Evolutionary conservation across 2,113 vertebrate genomes (phyloP).

Genomic region (Tretioscincus oriximinensis): DNA sequence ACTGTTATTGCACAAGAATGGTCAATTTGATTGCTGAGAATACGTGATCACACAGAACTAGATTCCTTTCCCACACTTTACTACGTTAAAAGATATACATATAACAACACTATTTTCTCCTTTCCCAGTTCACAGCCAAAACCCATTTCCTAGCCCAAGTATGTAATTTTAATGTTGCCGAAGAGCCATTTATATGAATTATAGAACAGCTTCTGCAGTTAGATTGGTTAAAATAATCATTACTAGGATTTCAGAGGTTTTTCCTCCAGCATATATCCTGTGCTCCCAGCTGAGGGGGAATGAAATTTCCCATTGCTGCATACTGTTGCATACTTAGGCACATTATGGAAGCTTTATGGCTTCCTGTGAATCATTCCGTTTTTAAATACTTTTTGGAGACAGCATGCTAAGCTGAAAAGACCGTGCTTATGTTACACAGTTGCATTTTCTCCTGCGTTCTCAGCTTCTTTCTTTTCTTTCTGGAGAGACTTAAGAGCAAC

Average conservation of each 20-base stretch:
- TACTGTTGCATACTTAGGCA: background rate
- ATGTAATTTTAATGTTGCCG: constrained; percentile 1
- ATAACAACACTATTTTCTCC: too few relatives aligned
- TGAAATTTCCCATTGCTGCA: background rate
- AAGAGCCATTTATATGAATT: constrained; percentile 5
- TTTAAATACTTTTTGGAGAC: background rate
- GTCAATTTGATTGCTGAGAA: background rate
- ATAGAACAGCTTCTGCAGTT: constrained; percentile 12
- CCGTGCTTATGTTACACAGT: background rate
- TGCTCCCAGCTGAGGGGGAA: background rate
- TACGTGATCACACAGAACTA: background rate
- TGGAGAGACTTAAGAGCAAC: background rate
- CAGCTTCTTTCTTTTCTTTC: background rate
- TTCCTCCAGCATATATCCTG: background rate
- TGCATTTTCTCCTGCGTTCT: background rate
- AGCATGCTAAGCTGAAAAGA: background rate
- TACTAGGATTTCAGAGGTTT: background rate
- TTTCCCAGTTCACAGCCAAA: background rate
- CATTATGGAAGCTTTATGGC: background rate
- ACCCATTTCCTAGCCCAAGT: background rate
- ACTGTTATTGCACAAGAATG: background rate
- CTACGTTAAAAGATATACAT: background rate
- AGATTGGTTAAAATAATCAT: background rate
- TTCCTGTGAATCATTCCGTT: background rate
- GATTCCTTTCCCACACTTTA: background rate